Base-by-base conservation (phyloP, 2,888 invertebrate species). In the Cataglyphis cursor region DNA sequence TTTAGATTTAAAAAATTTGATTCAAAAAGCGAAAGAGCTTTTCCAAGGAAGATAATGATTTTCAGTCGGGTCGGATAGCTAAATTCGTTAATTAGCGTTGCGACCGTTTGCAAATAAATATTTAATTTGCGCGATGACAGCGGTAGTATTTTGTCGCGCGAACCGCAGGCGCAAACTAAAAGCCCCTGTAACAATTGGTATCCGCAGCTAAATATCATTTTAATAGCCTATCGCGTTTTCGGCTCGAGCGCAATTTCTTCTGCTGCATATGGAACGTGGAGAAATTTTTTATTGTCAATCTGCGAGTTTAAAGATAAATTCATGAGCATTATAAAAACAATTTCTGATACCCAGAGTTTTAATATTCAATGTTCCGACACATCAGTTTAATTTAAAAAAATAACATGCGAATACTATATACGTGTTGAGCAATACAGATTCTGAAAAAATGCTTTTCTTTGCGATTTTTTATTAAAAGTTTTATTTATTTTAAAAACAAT, bases 181-280 rank as follows among this genome's bases (percentile, higher is more conserved):
- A 82, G n/a, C n/a, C 41, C 18, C 24, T 24, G 48, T 31, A 44
- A 72, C 24, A 44, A 73, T 74, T 21, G 12, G 48, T 62, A 61
- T n/a, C 62, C 41, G 21, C 5, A 35, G 62, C 48, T n/a, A 73
- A 76, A 81, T 78, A 51, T 78, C 41, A 41, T 51, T 81, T 75
- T 81, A 51, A 78, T 78, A 72, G 31, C 18, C 68, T 48, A 51
- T 72, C 18, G 9, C 18, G n/a, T n/a, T 51, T 65, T 65, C 24
- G n/a, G 57, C 31, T 31, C 1, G 70, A 68, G 44, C 31, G 57
- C 31, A 21, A 59, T 59, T 78, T 70, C 41, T 44, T 78, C 0
- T 41, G 12, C 12, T 8, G 21, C 21, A 44, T 18, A 31, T 18
- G 18, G 18, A 1, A 51, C 15, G 31, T 21, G 24, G 51, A 51